Base-by-base conservation (phyloP, 2,888 invertebrate species). In the Caenorhabditis sp. region DNA sequence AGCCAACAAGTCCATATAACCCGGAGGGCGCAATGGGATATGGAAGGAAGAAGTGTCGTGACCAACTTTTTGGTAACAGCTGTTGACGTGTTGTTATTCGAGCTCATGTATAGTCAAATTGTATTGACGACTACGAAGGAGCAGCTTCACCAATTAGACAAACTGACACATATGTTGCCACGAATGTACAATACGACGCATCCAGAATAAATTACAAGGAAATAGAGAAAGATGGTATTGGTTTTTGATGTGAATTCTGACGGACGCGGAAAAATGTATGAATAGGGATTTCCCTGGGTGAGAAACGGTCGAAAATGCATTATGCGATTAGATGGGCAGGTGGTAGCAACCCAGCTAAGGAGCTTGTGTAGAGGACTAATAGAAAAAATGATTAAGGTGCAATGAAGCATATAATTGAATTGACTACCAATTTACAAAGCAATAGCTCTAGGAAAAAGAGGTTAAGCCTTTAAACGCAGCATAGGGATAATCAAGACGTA, bases 91-190 rank as follows among this genome's bases (percentile, higher is more conserved):
- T 70, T 70, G 78, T 78, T 78, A 78, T 78, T 78, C 64, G 77
- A 77, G 69, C 68, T 32, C 47, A 15, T 64, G 64, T 77, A 64
- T 69, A 69, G 77, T 77, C 77, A 50, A 69, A 69, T 77, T 69
- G 35, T 69, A 77, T 67, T 76, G 76, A 76, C 61, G 67, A 50
- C 32, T 47, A 24, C 47, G 56, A 28, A 71, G 44, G 80, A 80
- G 80, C 68, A 64, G 80, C 74, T 74, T 80, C 80, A 74, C 64
- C 80, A 80, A 80, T 80, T 80, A 80, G 80, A 74, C 74, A 74
- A 74, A 70, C 79, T 67, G 69, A 69, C 80, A 80, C 80, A 80
- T 80, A 80, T 80, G 80, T 80, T 80, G 74, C 74, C 51, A 80
- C 64, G 40, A 74, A 80, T 80, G 67, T 80, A 77, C 77, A 77